These are phyloP conservation scores for Archips crataeganus DNA, from an alignment of 2,888 invertebrate species.

Conservation along the genomic window DNA sequence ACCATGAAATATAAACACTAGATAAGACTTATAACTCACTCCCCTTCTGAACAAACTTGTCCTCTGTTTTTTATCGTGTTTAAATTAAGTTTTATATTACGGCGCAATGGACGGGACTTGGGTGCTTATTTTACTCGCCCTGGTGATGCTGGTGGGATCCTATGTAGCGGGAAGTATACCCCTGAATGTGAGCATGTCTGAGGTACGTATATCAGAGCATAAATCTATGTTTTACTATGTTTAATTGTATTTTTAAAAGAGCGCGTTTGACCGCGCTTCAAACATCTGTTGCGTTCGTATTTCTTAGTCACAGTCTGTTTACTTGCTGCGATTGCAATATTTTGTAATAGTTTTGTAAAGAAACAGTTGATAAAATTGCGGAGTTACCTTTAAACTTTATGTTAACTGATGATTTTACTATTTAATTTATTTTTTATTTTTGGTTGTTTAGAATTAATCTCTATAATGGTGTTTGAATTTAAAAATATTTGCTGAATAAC, in stretches of 20 bases:
- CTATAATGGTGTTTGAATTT: neutral
- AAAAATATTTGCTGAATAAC: too few relatives aligned
- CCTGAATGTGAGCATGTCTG: conserved; percentile 96
- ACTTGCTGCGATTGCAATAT: conserved; percentile 22
- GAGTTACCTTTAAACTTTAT: neutral
- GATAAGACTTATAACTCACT: conserved; percentile 44
- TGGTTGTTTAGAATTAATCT: neutral
- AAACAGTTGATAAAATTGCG: neutral
- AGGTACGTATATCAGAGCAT: conserved; percentile 86
- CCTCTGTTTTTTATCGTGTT: conserved; percentile 11
- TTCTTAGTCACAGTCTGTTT: conserved; percentile 32
- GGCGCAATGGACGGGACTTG: conserved; percentile 92
- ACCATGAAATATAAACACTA: conserved; percentile 55
- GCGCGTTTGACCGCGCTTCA: neutral
- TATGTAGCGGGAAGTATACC: conserved; percentile 98
- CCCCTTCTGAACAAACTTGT: conserved; percentile 32
- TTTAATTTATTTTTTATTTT: neutral
- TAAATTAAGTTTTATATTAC: conserved; percentile 40
- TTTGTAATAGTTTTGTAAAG: conserved; percentile 8
- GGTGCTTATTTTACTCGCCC: conserved; percentile 92
- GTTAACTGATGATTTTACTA: neutral
- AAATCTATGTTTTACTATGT: neutral
- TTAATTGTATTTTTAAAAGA: neutral
- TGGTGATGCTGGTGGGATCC: conserved; percentile 98
- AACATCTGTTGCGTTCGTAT: conserved; percentile 32